phyloP scores from a whole-genome alignment of 1,140 invertebrate species.

The Ptiloglossa arizonensis region DNA sequence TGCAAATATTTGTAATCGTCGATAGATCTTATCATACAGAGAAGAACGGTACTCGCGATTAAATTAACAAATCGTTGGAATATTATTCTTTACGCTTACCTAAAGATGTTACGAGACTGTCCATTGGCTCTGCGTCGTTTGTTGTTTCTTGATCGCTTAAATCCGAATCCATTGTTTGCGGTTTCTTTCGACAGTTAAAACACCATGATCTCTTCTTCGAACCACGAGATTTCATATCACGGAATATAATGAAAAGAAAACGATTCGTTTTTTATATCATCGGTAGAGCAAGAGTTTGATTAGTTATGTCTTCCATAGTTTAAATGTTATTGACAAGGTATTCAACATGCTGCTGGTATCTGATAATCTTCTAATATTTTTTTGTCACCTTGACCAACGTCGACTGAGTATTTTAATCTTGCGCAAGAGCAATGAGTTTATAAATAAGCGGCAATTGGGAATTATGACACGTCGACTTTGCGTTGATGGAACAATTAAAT shows the following conservation, averaged over 20 bases:
- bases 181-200: constrained; percentile 47
- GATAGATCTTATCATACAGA: not conserved
- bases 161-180: constrained; percentile 59
- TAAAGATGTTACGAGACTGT: not conserved
- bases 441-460: too few relatives aligned
- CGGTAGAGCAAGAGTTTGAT: not conserved
- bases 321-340: not conserved
- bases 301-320: constrained; percentile 3
- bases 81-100: constrained; percentile 3
- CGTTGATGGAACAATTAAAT: not conserved
- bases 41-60: not conserved
- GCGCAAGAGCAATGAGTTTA: not conserved
- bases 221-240: constrained; percentile 31
- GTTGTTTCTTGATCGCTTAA: constrained; percentile 56
- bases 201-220: constrained; percentile 43
- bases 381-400: not conserved
- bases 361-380: constrained; percentile 35
- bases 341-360: constrained; percentile 35
- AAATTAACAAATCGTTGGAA: not conserved
- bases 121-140: not conserved
- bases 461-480: too few relatives aligned
- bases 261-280: not conserved
- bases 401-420: not conserved
- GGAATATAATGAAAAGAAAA: constrained; percentile 1
- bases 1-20: not conserved